Base-by-base conservation (phyloP, 2,797 vertebrate genomes). In the Atherinosoma microstoma region DNA sequence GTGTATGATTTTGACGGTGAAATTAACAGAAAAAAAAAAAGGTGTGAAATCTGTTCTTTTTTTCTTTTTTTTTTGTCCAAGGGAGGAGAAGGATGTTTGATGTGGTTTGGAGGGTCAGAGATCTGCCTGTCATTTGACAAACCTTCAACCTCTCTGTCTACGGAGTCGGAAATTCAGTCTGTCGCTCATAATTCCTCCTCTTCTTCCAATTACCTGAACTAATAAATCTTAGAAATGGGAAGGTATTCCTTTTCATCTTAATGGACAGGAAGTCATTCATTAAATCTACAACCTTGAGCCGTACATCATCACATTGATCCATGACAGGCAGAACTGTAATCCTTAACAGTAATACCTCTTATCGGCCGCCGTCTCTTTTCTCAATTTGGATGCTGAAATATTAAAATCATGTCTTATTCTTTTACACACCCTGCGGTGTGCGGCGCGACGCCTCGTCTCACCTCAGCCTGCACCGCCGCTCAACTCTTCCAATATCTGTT, bases 231-330 rank as follows among this genome's bases (percentile, higher is more conserved):
- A 70, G 65, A 87, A 89, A 94, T 82, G 89, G 89, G 88, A 83
- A 88, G 90, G 87, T 91, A 91, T 94, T 94, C 89, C 90, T 94
- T 92, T 87, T 90, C 87, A 84, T 93, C 91, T 85, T 94, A 95
- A 94, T 93, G 88, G 94, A 95, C 94, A 95, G 94, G 94, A 95
- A 94, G 94, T 94, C 87, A 88, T 95, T 91, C 84, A 93, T 94
- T 95, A 94, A 91, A 92, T 83, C 85, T 83, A 84, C 90, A 84
- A 86, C 92, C 80, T 80, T 35, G 83, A 90, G 76, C 80, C 80
- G 84, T 78, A 62, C 87, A 92, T 92, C 90, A 89, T 90, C 89
- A 90, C 91, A 83, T 88, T 88, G 93, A 93, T 93, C 91, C 88
- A 84, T 69, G 94, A 94, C 93, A 92, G 92, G 87, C 88, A 94